Evolutionary conservation across 1,140 invertebrate genomes (phyloP), one percentile per base, ranked within the genome.

Genomic region (Acromyrmex heyeri): DNA sequence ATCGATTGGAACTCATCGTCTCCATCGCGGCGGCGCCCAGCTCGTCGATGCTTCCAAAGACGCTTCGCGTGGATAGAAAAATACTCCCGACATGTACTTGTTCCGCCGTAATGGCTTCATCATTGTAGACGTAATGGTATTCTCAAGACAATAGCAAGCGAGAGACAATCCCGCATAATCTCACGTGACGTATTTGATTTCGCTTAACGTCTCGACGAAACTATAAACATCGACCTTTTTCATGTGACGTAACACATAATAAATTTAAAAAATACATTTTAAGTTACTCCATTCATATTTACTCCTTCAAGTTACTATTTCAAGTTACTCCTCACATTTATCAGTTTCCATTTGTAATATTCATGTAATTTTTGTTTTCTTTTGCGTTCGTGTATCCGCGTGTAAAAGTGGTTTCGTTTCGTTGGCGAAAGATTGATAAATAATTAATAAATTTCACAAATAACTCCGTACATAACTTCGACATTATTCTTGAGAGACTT

Each of bases 1-100:
- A 83, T 83, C 79, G 79, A 83, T 83, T 75, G 79, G 69, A 83
- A 61, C 69, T 83, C 79, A 62, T 83, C 69, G 27, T 61, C 69
- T 73, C 12, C 53, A 30, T 57, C 64, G 55, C 48, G 48, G 55
- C 48, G 48, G 18, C 55, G 55, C 48, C 67, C 24, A 48, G 16
- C 67, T 30, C 34, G 79, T 72, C 53, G 77, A 55, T 44, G 61
- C 24, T 72, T 8, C 38, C 55, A n/a, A 82, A 83, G 79, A 81
- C 18, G 79, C n/a, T 61, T 61, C 48, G 77, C 64, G 50, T 34
- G 57, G 55, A 73, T 83, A 61, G 79, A 83, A 83, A 83, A 83
- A 61, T 75, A 83, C 48, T 83, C 55, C 48, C 57, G 79, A 61
- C 79, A 21, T 48, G 24, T 34, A 75, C n/a, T 83, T 24, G 55